Evolutionary conservation across 2,113 vertebrate genomes (phyloP), one percentile per base, ranked within the genome.

Genomic region (Clinocottus analis): DNA sequence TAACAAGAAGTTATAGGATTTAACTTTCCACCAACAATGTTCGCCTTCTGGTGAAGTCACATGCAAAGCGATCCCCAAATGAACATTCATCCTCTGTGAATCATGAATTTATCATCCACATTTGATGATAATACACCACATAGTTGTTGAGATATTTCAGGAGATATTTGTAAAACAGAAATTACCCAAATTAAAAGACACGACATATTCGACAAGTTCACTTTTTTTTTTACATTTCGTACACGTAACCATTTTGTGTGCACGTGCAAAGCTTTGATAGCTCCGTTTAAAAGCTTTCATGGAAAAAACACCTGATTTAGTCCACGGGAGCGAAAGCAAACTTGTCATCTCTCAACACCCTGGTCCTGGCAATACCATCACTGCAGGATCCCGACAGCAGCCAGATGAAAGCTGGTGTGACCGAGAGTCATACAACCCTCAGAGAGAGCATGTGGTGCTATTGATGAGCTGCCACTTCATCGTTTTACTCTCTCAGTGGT

Each of bases 321-420:
- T 82, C 68, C 17, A 47, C 58, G 49, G 77, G 58, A 80, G 73
- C 53, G 51, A 65, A 72, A 73, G 17, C 67, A 65, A 75, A 39
- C 62, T 53, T 7, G 11, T 73, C 68, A 47, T 76, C 9, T 82
- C 69, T 69, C 21, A 9, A 1, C 66, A 83, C 19, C 45, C 33
- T 25, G 47, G 56, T 72, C 17, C n/a, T 64, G 77, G 74, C 62
- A 75, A 13, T 4, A 62, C 39, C 76, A 33, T 86, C 79, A 1
- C 82, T 16, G 59, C 85, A 80, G 83, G 85, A 88, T 76, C 5
- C 75, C 21, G 85, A 82, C 83, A 88, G 79, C 58, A 77, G 78
- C 72, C 81, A 78, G 75, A 82, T 84, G 75, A 88, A 82, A 82
- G 75, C 61, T 11, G 25, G 29, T 56, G 67, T 74, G 73, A 43